Conservation (phyloP, 2,797 vertebrate genomes). For the Danionella dracula region DNA sequence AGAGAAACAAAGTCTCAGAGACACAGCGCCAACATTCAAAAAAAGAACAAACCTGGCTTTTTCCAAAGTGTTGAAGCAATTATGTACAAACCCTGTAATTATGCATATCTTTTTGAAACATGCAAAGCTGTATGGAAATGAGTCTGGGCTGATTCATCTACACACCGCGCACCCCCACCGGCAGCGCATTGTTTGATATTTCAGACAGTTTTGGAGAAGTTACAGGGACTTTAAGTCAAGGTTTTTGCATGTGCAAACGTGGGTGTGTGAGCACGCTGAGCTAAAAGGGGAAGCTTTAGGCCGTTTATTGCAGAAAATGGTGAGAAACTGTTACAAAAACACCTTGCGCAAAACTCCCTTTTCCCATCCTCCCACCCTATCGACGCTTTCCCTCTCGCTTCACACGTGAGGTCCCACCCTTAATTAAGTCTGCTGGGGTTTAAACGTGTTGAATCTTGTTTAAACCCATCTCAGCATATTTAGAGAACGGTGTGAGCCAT, state of each 20-base stretch:
- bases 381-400: slow-evolving; percentile 23
- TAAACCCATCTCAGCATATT: slow-evolving; percentile 94
- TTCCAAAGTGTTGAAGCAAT: slow-evolving; percentile 69
- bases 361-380: slow-evolving; percentile 33
- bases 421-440: slow-evolving; percentile 95
- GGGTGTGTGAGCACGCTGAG: slow-evolving; percentile 28
- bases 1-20: slow-evolving; percentile 54
- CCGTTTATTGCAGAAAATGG: slow-evolving; percentile 57
- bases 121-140: slow-evolving; percentile 74
- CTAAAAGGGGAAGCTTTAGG: slow-evolving; percentile 49
- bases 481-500: slow-evolving; percentile 73
- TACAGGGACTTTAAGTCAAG: slow-evolving; percentile 56
- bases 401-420: slow-evolving; percentile 62
- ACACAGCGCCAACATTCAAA: slow-evolving; percentile 56
- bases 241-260: slow-evolving; percentile 42
- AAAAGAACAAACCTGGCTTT: slow-evolving; percentile 64
- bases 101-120: slow-evolving; percentile 74
- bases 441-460: slow-evolving; percentile 88
- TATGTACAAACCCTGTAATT: slow-evolving; percentile 72
- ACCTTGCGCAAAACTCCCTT: slow-evolving; percentile 31
- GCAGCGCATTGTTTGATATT: slow-evolving; percentile 63
- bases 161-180: slow-evolving; percentile 39
- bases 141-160: slow-evolving; percentile 59
- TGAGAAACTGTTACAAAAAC: slow-evolving; percentile 54
- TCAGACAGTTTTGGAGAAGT: slow-evolving; percentile 57